Evolutionary conservation across 2,797 vertebrate species (phyloP).

Genomic region (Gallinago solitaria): DNA sequence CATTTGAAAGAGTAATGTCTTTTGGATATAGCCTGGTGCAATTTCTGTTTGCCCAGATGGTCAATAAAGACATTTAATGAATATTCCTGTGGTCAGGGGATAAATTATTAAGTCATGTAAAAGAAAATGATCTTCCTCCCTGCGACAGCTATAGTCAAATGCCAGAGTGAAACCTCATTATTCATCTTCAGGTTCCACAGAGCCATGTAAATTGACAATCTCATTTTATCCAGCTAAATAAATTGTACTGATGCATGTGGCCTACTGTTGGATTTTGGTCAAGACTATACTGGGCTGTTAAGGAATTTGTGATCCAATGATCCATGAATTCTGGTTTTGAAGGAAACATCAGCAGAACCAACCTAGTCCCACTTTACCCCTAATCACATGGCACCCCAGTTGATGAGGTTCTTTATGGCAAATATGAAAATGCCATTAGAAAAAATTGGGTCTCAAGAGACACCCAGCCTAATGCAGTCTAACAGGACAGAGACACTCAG

Average conservation of each 20-base stretch:
- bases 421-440: background rate
- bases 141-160: background rate
- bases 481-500: background rate
- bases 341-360: background rate
- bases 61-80: background rate
- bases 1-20: background rate
- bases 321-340: background rate
- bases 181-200: background rate
- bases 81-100: background rate
- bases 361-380: background rate
- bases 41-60: constrained; percentile 2
- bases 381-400: background rate
- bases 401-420: background rate
- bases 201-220: background rate
- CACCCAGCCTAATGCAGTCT: background rate
- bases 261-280: background rate
- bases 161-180: background rate
- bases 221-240: background rate
- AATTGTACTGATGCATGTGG: background rate
- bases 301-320: background rate
- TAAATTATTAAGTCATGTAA: constrained; percentile 16
- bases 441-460: background rate
- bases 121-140: background rate
- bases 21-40: background rate
- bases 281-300: background rate